phyloP scores from a whole-genome alignment of 1,140 invertebrate species.

The Dolichoris vasculosae region DNA sequence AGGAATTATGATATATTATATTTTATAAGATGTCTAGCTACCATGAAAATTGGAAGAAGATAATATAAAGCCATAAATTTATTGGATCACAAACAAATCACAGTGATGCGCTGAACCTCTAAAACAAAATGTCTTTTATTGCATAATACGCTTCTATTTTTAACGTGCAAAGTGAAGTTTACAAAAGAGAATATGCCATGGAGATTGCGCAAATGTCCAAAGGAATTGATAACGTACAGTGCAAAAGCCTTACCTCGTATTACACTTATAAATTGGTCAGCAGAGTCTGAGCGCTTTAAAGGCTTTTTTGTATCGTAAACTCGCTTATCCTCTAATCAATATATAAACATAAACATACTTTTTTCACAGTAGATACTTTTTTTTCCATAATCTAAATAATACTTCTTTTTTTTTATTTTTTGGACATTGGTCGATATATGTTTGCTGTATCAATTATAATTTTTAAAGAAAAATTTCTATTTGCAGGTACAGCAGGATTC shows the following conservation, averaged over 20 bases:
- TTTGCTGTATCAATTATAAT: too few species aligned
- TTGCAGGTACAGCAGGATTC: too few species aligned
- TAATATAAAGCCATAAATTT: not conserved
- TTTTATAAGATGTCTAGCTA: not conserved
- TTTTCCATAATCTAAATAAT: not conserved
- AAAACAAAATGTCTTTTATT: conserved; percentile 41
- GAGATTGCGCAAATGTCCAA: not conserved
- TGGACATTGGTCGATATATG: not conserved
- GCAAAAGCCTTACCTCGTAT: not conserved
- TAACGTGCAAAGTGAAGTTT: conserved; percentile 31
- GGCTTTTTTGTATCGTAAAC: not conserved
- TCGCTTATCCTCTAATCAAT: not conserved
- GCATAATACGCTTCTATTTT: conserved; percentile 13
- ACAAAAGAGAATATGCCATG: conserved; percentile 27
- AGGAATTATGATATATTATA: not conserved
- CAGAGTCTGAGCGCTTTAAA: not conserved
- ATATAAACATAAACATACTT: not conserved
- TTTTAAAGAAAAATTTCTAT: too few species aligned
- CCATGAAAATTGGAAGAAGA: not conserved
- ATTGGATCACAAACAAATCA: not conserved
- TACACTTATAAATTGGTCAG: not conserved
- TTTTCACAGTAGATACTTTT: not conserved
- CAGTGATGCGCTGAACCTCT: conserved; percentile 5
- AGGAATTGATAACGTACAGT: not conserved
- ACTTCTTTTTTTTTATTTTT: not conserved